Conservation (phyloP, 2,888 invertebrate genomes). For the Drosophila sordidula region DNA sequence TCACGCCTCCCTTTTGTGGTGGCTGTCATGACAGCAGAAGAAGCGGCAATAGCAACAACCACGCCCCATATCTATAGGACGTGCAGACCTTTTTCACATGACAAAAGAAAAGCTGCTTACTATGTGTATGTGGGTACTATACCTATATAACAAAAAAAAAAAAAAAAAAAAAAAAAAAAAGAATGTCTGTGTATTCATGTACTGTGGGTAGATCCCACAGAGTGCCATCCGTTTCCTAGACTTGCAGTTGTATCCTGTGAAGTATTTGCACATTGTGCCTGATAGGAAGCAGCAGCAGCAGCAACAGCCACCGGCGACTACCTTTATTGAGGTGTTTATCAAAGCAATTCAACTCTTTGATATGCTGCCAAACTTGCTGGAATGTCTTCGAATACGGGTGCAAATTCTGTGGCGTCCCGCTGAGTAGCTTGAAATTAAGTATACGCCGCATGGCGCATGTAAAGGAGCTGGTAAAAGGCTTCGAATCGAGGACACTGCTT, state of each 20-base stretch:
- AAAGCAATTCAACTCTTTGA: conserved; percentile 59
- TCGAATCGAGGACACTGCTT: background rate
- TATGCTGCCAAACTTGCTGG: conserved; percentile 28
- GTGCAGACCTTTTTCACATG: conserved; percentile 48
- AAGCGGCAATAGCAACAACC: conserved; percentile 13
- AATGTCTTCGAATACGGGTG: conserved; percentile 4
- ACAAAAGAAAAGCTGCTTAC: conserved; percentile 72
- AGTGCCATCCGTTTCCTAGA: conserved; percentile 19
- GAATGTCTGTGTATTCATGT: background rate
- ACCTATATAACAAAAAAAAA: background rate
- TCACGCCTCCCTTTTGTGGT: conserved; percentile 7
- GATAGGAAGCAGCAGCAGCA: conserved; percentile 21
- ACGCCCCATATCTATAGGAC: conserved; percentile 28
- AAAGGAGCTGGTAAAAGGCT: background rate
- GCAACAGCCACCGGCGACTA: conserved; percentile 7
- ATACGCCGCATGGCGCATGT: conserved; percentile 28
- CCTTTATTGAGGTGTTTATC: conserved; percentile 47
- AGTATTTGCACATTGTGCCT: conserved; percentile 36
- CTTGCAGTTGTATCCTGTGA: conserved; percentile 32
- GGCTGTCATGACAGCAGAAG: conserved; percentile 48
- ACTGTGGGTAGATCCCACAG: conserved; percentile 11
- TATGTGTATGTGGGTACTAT: background rate
- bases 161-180: no score
- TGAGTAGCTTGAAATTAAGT: conserved; percentile 31
- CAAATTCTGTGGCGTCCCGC: conserved; percentile 18